A percentile compares a stretch with the other conserved stretches of the same genome.
Conservation (phyloP, 2,113 vertebrate genomes). For the Megaceryle maxima region DNA sequence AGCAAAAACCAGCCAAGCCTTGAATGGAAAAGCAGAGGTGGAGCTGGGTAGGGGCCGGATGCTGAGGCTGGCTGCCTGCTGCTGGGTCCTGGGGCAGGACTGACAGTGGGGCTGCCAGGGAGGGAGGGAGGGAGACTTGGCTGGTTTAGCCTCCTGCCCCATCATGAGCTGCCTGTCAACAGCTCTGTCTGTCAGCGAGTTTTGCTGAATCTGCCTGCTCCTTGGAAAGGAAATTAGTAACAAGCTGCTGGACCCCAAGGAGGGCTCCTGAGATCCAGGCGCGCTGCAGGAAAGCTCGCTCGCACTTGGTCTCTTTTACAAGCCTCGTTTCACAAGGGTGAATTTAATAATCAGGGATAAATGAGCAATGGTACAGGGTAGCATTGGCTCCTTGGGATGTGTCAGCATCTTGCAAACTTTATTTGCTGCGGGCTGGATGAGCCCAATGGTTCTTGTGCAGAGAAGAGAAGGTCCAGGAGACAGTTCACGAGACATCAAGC, state of each 20-base stretch:
- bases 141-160: background rate
- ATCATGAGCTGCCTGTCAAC: background rate
- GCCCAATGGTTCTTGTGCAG: background rate
- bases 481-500: background rate
- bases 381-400: background rate
- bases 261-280: background rate
- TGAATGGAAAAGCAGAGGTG: background rate
- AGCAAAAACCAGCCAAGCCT: background rate
- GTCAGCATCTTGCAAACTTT: background rate
- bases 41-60: background rate
- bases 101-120: background rate
- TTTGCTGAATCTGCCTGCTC: background rate
- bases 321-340: background rate
- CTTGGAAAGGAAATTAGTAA: background rate
- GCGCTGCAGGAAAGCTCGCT: background rate
- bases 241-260: background rate
- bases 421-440: background rate
- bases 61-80: background rate
- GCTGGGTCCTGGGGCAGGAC: too few relatives aligned
- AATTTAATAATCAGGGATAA: background rate
- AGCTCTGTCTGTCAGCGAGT: background rate
- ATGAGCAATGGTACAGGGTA: background rate
- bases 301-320: rapidly evolving
- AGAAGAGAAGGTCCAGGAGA: background rate
- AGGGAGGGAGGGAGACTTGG: background rate